Percentiles rank a stretch among this genome's conserved stretches.
phyloP scores from a whole-genome alignment of 2,797 vertebrate species.

The Limnodromus scolopaceus region DNA sequence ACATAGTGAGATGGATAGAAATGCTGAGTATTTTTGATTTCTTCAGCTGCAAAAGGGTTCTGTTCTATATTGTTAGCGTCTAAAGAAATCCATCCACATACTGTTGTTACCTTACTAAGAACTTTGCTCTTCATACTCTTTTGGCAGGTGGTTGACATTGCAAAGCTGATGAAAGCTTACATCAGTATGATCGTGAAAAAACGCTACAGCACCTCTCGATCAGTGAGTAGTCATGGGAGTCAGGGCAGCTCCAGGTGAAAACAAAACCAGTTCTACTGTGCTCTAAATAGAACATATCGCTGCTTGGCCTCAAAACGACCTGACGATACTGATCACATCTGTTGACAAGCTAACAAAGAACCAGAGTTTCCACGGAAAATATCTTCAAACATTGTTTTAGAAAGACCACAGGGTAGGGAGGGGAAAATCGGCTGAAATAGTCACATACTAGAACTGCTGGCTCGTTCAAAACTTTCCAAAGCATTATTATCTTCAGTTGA shows the following conservation, averaged over 20 bases:
- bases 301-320: neutral
- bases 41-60: neutral
- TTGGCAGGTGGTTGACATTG: conserved; percentile 93
- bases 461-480: conserved; percentile 70
- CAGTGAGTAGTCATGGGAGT: conserved; percentile 90
- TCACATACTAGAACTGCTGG: conserved; percentile 41
- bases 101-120: neutral
- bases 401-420: neutral
- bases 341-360: conserved; percentile 10
- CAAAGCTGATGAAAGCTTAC: conserved; percentile 99
- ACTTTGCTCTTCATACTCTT: neutral
- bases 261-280: neutral
- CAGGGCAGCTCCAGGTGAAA: conserved; percentile 90
- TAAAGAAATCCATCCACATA: neutral
- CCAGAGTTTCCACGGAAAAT: neutral
- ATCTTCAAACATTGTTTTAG: neutral
- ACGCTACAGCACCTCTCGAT: conserved; percentile 93
- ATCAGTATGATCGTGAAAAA: conserved; percentile 99
- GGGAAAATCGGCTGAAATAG: conserved; percentile 18
- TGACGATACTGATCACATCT: neutral
- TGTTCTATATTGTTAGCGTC: neutral
- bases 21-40: neutral
- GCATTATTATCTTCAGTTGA: conserved; percentile 67
- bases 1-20: neutral
- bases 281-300: neutral